phyloP scores from a whole-genome alignment of 64 coral and sea anemone genomes.

The Montipora foliosa region DNA sequence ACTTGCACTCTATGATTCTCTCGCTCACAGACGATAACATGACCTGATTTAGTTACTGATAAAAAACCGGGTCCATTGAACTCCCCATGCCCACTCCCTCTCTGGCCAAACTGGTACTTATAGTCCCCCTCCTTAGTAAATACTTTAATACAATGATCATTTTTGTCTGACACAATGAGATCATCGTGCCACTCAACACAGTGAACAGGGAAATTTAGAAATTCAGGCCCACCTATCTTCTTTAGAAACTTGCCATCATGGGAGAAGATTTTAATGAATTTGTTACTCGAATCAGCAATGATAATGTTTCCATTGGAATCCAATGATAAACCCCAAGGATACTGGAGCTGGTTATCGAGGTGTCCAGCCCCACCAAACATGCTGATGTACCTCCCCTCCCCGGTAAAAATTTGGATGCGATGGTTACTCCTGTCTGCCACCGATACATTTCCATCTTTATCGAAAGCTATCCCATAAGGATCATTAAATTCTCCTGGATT shows the following conservation, averaged over 20 bases:
- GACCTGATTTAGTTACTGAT: neutral
- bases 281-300: constrained; percentile 76
- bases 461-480: neutral
- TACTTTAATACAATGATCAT: constrained; percentile 24
- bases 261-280: constrained; percentile 61
- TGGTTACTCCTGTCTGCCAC: neutral
- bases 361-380: neutral
- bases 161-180: neutral
- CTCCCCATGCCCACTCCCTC: neutral
- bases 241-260: constrained; percentile 68
- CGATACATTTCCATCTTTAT: neutral
- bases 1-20: constrained; percentile 26
- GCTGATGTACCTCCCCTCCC: neutral
- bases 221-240: neutral
- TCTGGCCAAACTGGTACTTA: constrained; percentile 9
- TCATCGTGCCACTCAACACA: constrained; percentile 33
- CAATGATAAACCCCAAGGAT: constrained; percentile 84
- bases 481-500: neutral
- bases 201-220: neutral
- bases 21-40: constrained; percentile 44
- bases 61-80: neutral
- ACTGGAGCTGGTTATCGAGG: constrained; percentile 46
- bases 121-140: constrained; percentile 25
- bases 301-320: constrained; percentile 82
- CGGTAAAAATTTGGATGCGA: neutral